These are phyloP conservation scores for Semaprochilodus insignis DNA, from an alignment of 2,797 vertebrate genomes.

Conservation along the genomic window DNA sequence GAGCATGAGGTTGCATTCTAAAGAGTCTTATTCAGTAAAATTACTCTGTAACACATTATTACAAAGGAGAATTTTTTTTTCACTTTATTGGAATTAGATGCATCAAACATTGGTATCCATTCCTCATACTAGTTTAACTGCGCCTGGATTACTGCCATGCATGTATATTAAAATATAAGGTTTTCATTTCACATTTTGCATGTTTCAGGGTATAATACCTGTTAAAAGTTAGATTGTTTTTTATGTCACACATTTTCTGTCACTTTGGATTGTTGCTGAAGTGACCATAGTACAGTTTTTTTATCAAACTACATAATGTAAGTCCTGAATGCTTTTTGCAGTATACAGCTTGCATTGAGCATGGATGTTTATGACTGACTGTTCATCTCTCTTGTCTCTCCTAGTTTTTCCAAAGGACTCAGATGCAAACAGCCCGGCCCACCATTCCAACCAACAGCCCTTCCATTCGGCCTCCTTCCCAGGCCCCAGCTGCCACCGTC, in stretches of 20 bases:
- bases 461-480: constrained; percentile 90
- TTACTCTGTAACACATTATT: not conserved
- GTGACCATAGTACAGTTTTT: not conserved
- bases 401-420: constrained; percentile 98
- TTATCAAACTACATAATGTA: not conserved
- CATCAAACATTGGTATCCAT: constrained; percentile 8
- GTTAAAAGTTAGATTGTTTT: not conserved
- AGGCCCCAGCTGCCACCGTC: constrained; percentile 88
- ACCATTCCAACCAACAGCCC: constrained; percentile 92
- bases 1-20: not conserved
- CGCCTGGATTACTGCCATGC: constrained; percentile 1
- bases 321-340: not conserved
- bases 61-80: not conserved
- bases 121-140: constrained; percentile 12
- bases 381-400: constrained; percentile 1
- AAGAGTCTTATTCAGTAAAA: not conserved
- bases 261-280: not conserved
- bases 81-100: not conserved
- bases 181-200: constrained; percentile 20
- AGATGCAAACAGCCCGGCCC: constrained; percentile 92
- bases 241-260: not conserved
- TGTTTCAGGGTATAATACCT: not conserved
- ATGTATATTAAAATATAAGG: not conserved
- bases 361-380: not conserved
- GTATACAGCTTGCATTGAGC: not conserved